Conservation (phyloP, 2,797 vertebrate species). For the Galago senegalensis region DNA sequence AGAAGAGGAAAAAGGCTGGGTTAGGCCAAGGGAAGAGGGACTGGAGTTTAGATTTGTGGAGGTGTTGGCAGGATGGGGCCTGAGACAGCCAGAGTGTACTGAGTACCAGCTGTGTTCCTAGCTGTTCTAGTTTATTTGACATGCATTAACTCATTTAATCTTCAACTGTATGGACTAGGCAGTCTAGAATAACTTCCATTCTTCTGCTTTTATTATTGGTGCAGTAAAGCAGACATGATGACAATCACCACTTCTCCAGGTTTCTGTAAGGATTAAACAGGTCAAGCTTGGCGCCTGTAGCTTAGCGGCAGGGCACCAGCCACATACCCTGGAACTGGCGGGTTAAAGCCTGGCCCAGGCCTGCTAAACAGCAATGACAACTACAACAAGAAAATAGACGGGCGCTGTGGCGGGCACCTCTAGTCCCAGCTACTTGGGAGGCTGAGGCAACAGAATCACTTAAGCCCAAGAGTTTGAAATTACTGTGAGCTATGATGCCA, state of each 20-base stretch:
- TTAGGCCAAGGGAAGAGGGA: background rate
- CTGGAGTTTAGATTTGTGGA: background rate
- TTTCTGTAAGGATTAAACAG: background rate
- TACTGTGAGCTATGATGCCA: too few relatives aligned
- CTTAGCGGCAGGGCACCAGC: too few relatives aligned
- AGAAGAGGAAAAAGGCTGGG: background rate
- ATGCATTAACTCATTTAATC: background rate
- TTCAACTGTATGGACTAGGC: background rate
- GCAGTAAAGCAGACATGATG: background rate
- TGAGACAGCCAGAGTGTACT: background rate
- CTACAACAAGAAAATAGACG: too few relatives aligned
- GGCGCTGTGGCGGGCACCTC: too few relatives aligned
- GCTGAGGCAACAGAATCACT: too few relatives aligned
- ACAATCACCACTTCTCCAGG: background rate
- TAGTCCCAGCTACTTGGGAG: too few relatives aligned
- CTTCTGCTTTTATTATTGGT: background rate
- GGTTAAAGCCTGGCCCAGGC: too few relatives aligned
- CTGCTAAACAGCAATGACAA: too few relatives aligned
- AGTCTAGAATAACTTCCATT: background rate
- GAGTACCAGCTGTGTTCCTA: background rate
- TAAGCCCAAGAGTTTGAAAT: too few relatives aligned
- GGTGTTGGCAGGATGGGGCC: constrained; percentile 19
- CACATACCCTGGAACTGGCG: too few relatives aligned
- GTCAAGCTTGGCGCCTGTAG: background rate
- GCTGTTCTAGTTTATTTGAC: background rate